Base-by-base conservation (phyloP, 1,140 invertebrate species). In the Matsumurasca onukii region DNA sequence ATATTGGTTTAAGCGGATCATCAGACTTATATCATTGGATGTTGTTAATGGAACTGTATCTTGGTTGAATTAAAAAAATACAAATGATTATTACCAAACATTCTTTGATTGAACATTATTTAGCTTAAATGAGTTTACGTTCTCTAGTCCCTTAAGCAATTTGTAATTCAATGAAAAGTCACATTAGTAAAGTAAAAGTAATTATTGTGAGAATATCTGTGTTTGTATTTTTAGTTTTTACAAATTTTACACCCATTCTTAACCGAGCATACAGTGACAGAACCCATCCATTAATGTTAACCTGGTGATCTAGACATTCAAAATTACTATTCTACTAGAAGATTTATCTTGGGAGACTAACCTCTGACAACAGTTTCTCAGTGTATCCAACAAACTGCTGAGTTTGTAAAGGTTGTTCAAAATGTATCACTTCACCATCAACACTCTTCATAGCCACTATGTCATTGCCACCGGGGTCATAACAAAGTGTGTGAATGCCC, bases 351-450 rank as follows among this genome's bases (percentile, higher is more conserved):
- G n/a, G n/a, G n/a, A 17, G n/a, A 31, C 27, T 34, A n/a, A 34
- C 84, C 80, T 91, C 85, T 31, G 94, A 79, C 1, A 98, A 83
- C 94, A 95, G 98, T 80, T 93, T 94, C 80, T 98, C 96, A 0
- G 98, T 95, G 73, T 91, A 91, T 2, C 94, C 55, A 59, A 3
- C 5, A n/a, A 22, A 59, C 9, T 59, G 3, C 30, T 59, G 83
- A 0, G 93, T 93, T 13, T 88, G 90, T 17, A 97, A 89, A 9
- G 79, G 80, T 29, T 87, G 82, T 0, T 86, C 80, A 66, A 95
- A 86, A 59, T 82, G 80, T 0, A 97, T 86, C 74, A 88, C 82
- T 81, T 97, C 95, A 49, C 86, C 86, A 80, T 97, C 93, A 77
- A 87, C 88, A 75, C 92, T 95, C 68, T 89, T 83, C 90, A 98